Evolutionary conservation across 2,888 invertebrate species (phyloP).

Genomic region (Nomada goodeniana): DNA sequence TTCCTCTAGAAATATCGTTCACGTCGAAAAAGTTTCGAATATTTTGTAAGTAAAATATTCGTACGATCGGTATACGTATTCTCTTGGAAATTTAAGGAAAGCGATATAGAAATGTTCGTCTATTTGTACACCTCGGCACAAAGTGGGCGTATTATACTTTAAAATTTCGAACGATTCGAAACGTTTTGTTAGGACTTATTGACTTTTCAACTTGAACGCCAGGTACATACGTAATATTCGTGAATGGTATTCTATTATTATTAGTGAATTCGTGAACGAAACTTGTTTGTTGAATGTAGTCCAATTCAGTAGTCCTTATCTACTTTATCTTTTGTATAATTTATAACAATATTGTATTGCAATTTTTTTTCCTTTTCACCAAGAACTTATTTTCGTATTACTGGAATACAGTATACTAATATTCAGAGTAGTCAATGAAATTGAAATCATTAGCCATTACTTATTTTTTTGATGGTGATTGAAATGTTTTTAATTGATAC

Average conservation of each 20-base stretch:
- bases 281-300: neutral
- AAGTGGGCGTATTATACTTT: slow-evolving; percentile 23
- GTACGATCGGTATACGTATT: slow-evolving; percentile 4
- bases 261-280: neutral
- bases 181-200: slow-evolving; percentile 26
- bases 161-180: slow-evolving; percentile 18
- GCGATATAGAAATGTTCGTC: neutral
- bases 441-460: too few species aligned
- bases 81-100: neutral
- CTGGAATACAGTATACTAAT: too few species aligned
- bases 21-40: neutral
- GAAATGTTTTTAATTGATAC: too few species aligned
- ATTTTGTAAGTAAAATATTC: slow-evolving; percentile 34
- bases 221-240: neutral
- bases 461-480: too few species aligned
- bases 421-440: too few species aligned
- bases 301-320: neutral
- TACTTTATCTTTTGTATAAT: neutral
- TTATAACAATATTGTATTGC: too few species aligned
- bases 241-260: slow-evolving; percentile 9
- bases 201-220: slow-evolving; percentile 16
- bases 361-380: neutral
- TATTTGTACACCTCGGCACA: slow-evolving; percentile 7
- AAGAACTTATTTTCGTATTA: neutral
- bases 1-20: neutral